phyloP scores from a whole-genome alignment of 2,797 vertebrate species.

The Sphaeramia orbicularis region DNA sequence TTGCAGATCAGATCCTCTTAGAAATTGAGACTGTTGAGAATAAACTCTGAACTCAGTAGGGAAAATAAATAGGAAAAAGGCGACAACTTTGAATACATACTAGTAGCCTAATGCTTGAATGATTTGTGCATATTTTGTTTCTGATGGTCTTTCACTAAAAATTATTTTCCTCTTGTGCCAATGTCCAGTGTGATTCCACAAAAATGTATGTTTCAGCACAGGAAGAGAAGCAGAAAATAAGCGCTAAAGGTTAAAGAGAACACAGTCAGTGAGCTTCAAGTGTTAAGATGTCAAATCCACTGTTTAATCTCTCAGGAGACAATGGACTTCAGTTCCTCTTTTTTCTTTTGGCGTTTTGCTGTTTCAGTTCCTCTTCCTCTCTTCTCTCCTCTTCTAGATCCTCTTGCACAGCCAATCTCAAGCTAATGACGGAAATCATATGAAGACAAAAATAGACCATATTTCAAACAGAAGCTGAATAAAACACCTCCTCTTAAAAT shows the following conservation, averaged over 20 bases:
- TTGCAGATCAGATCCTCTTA: conserved; percentile 44
- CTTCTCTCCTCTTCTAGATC: conserved; percentile 91
- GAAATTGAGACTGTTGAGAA: conserved; percentile 44
- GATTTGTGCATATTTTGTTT: conserved; percentile 49
- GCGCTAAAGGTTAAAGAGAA: conserved; percentile 22
- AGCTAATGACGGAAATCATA: conserved; percentile 74
- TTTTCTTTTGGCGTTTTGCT: conserved; percentile 74
- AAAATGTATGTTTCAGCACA: conserved; percentile 76
- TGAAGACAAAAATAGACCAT: background rate
- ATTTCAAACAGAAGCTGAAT: background rate
- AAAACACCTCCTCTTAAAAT: background rate
- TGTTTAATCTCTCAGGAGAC: conserved; percentile 2
- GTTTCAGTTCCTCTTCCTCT: conserved; percentile 89
- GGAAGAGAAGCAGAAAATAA: conserved; percentile 49
- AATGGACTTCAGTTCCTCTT: conserved; percentile 62
- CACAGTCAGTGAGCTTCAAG: conserved; percentile 29
- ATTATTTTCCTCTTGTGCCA: conserved; percentile 78
- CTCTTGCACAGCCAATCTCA: conserved; percentile 92
- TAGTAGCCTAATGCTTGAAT: conserved; percentile 27
- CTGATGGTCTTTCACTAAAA: conserved; percentile 19
- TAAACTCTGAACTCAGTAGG: conserved; percentile 65
- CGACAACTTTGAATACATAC: conserved; percentile 19
- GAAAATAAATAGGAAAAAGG: conserved; percentile 67
- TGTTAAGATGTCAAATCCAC: conserved; percentile 1
- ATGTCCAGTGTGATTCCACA: conserved; percentile 76